Conservation (phyloP, 2,113 vertebrate genomes). For the Upupa epops region DNA sequence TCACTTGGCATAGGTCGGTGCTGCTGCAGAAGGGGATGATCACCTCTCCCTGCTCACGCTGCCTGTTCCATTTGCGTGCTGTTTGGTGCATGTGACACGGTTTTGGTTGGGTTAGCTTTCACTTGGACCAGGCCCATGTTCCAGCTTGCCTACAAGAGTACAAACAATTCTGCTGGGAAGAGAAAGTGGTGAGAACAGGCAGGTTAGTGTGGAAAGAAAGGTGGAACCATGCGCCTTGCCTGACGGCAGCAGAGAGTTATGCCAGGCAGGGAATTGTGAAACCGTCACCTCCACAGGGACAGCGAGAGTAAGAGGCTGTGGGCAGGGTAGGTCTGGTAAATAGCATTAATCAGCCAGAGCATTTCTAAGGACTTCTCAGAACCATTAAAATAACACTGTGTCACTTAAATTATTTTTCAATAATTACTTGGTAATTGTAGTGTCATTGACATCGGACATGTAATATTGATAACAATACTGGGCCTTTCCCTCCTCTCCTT, state of each 20-base stretch:
- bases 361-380: not conserved
- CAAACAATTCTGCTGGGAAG: slow-evolving; percentile 33
- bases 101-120: slow-evolving; percentile 41
- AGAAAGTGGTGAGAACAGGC: slow-evolving; percentile 10
- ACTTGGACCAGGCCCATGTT: not conserved
- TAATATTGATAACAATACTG: not conserved
- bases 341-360: not conserved
- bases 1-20: not conserved
- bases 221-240: not conserved
- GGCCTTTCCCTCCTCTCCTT: too few relatives aligned
- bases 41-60: slow-evolving; percentile 23
- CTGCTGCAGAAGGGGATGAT: slow-evolving; percentile 8
- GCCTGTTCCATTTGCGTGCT: slow-evolving; percentile 4
- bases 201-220: slow-evolving; percentile 39
- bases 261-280: slow-evolving; percentile 7
- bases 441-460: not conserved
- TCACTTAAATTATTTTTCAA: not conserved
- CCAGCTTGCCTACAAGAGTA: slow-evolving; percentile 19
- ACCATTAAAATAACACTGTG: not conserved
- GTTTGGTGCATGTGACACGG: not conserved
- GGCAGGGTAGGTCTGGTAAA: not conserved
- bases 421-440: not conserved
- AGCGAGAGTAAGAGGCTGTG: accelerated
- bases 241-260: not conserved
- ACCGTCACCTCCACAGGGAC: not conserved